A percentile compares a stretch with the other conserved stretches of the same genome.
phyloP scores from a whole-genome alignment of 2,888 invertebrate species.

The Brenthis daphne region DNA sequence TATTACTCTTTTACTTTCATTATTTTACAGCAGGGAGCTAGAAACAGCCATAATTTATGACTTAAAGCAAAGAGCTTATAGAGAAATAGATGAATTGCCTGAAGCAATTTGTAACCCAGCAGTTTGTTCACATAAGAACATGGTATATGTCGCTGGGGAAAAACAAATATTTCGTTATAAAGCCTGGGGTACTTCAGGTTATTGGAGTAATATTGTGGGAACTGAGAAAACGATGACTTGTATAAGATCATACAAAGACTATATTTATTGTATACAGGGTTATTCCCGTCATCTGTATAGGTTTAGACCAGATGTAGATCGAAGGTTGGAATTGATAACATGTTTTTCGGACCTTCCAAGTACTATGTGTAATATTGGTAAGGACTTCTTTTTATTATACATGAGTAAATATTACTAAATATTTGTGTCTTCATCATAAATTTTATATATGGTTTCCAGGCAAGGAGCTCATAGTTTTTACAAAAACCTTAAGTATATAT shows the following conservation, averaged over 20 bases:
- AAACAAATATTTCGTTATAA: constrained; percentile 62
- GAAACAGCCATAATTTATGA: constrained; percentile 62
- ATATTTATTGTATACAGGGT: constrained; percentile 66
- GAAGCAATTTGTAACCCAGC: constrained; percentile 68
- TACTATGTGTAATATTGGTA: constrained; percentile 62
- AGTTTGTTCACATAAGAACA: constrained; percentile 57
- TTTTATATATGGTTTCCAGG: constrained; percentile 52
- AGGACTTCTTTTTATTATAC: constrained; percentile 36
- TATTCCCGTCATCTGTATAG: constrained; percentile 62
- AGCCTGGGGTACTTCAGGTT: constrained; percentile 48
- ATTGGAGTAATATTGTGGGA: constrained; percentile 52
- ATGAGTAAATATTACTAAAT: background rate
- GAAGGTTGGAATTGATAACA: constrained; percentile 49
- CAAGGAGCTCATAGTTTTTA: constrained; percentile 56
- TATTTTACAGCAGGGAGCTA: constrained; percentile 59
- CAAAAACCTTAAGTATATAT: constrained; percentile 51
- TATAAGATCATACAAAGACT: constrained; percentile 59
- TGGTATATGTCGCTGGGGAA: constrained; percentile 60
- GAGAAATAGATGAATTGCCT: constrained; percentile 60
- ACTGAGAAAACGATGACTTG: constrained; percentile 55
- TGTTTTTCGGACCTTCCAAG: constrained; percentile 56
- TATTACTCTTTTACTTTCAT: background rate
- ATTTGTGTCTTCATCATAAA: background rate
- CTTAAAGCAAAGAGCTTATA: constrained; percentile 55
- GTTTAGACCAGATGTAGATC: constrained; percentile 58